Conservation (phyloP, 1,140 invertebrate species). For the Pygmarrhopalites habei region DNA sequence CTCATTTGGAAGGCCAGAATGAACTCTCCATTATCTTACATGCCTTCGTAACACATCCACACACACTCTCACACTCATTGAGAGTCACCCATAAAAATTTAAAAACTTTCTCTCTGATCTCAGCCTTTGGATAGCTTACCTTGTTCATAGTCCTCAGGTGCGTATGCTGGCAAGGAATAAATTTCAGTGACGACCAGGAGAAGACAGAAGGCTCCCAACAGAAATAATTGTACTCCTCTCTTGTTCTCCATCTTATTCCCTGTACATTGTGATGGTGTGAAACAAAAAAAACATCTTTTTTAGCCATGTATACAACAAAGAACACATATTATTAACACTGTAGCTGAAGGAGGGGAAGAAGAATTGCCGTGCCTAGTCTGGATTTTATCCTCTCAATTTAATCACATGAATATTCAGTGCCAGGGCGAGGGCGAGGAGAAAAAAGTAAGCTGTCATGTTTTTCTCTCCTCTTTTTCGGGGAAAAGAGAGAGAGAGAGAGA, state of each 20-base stretch:
- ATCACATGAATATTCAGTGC: constrained; percentile 6
- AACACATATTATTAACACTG: too few relatives aligned
- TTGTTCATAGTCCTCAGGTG: constrained; percentile 36
- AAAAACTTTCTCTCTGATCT: too few relatives aligned
- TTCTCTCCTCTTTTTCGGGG: background rate
- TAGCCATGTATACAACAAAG: background rate
- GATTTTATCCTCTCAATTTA: background rate
- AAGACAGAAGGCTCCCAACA: constrained; percentile 31
- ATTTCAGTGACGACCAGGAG: constrained; percentile 32
- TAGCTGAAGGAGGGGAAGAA: too few relatives aligned
- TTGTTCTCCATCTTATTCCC: constrained; percentile 24
- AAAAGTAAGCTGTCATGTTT: background rate
- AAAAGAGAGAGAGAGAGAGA: background rate
- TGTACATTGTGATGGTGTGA: background rate
- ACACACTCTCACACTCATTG: too few relatives aligned
- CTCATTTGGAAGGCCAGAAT: too few relatives aligned
- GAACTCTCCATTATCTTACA: too few relatives aligned
- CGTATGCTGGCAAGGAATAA: constrained; percentile 26
- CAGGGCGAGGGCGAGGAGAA: too few relatives aligned
- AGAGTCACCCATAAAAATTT: too few relatives aligned
- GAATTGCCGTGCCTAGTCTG: too few relatives aligned
- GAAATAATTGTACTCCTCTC: constrained; percentile 21
- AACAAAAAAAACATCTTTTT: background rate
- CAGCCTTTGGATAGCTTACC: too few relatives aligned
- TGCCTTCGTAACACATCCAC: too few relatives aligned